Evolutionary conservation across 2,113 vertebrate genomes (phyloP).

Genomic region (Acrocephalus arundinaceus): DNA sequence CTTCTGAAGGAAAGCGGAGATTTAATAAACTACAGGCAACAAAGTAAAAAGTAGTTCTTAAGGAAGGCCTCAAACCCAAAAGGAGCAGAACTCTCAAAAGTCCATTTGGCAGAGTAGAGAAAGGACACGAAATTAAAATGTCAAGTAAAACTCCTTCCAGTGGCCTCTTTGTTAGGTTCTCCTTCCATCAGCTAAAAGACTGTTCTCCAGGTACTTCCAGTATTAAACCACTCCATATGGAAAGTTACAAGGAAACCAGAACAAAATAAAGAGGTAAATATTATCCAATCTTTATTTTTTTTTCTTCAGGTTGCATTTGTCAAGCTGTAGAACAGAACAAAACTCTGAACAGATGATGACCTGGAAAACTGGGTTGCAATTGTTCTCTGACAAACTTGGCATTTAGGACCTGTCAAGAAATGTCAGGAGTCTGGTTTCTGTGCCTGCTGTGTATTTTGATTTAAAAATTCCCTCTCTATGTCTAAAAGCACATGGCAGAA

Average conservation of each 20-base stretch:
- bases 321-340: not conserved
- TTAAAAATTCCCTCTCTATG: not conserved
- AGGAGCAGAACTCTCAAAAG: not conserved
- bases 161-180: not conserved
- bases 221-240: not conserved
- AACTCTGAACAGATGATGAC: not conserved
- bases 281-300: not conserved
- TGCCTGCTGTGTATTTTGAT: not conserved
- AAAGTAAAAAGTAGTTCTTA: not conserved
- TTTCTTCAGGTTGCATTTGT: not conserved
- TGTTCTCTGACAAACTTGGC: not conserved
- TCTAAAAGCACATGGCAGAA: not conserved
- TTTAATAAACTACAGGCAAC: not conserved
- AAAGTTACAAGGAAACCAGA: not conserved
- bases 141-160: not conserved
- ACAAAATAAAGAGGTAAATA: not conserved
- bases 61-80: not conserved
- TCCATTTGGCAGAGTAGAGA: not conserved
- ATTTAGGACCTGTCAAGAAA: not conserved
- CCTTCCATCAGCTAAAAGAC: not conserved
- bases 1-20: not conserved
- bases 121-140: not conserved
- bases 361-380: slow-evolving; percentile 3
- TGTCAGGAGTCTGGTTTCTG: not conserved
- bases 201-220: not conserved